A percentile compares a stretch with the other conserved stretches of the same genome.
phyloP scores from a whole-genome alignment of 1,140 invertebrate species.

The Drosophila cardini region DNA sequence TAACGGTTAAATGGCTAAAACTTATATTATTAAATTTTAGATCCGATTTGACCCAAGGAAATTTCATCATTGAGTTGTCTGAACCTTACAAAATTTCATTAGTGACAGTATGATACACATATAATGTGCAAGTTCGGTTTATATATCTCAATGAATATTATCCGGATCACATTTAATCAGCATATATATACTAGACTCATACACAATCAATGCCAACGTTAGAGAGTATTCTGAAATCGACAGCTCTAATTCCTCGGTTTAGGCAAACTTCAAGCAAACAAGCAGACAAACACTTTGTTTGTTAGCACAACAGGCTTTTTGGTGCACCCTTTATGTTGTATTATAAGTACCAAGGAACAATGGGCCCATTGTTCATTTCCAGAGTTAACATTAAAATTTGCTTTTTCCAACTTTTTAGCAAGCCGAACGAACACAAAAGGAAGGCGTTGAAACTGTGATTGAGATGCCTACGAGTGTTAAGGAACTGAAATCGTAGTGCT shows the following conservation, averaged over 20 bases:
- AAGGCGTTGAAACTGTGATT: background rate
- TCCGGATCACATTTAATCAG: too few relatives aligned
- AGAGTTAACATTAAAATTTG: background rate
- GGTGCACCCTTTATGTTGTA: conserved; percentile 12
- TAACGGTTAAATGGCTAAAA: too few relatives aligned
- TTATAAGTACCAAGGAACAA: conserved; percentile 24
- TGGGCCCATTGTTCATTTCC: conserved; percentile 23
- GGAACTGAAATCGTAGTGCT: background rate
- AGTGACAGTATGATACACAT: too few relatives aligned
- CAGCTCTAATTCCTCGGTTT: background rate
- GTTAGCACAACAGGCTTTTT: conserved; percentile 6
- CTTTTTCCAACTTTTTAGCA: too few relatives aligned
- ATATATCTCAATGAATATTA: too few relatives aligned
- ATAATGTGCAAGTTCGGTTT: too few relatives aligned
- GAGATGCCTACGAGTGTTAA: conserved; percentile 1
- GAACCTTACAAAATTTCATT: too few relatives aligned
- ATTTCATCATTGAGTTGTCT: too few relatives aligned
- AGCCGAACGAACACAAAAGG: background rate
- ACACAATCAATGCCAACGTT: too few relatives aligned
- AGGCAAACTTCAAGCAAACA: conserved; percentile 1
- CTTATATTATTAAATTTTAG: too few relatives aligned
- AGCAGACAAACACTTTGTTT: conserved; percentile 36
- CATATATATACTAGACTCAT: too few relatives aligned
- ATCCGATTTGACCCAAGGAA: too few relatives aligned
- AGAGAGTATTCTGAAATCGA: background rate